A percentile compares a stretch with the other conserved stretches of the same genome.
phyloP scores from a whole-genome alignment of 2,113 vertebrate species.

The Nymphicus hollandicus region DNA sequence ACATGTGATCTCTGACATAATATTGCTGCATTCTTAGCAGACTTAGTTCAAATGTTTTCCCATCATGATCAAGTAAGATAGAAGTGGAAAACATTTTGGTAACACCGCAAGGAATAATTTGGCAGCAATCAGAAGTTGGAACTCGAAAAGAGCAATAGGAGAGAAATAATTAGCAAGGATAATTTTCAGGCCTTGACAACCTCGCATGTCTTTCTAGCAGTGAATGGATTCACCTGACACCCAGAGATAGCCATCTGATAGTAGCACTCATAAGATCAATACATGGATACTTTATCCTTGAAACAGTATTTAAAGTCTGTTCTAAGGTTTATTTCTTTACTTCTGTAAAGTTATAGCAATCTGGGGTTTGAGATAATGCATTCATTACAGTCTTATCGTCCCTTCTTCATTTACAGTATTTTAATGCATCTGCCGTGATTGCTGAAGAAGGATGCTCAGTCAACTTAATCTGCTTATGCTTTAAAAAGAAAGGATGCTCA shows the following conservation, averaged over 20 bases:
- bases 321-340: constrained; percentile 36
- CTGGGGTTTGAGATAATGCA: constrained; percentile 38
- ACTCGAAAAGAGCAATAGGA: neutral
- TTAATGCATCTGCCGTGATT: neutral
- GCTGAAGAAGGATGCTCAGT: neutral
- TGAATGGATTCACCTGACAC: constrained; percentile 31
- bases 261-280: constrained; percentile 57
- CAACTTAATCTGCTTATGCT: constrained; percentile 28
- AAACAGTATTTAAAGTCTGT: constrained; percentile 44
- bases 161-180: constrained; percentile 50
- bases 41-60: neutral
- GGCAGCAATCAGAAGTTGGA: neutral
- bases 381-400: neutral
- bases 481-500: constrained; percentile 20
- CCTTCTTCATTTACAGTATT: constrained; percentile 13
- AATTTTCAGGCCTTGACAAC: constrained; percentile 23
- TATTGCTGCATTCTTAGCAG: neutral
- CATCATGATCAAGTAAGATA: neutral
- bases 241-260: constrained; percentile 48
- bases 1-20: neutral
- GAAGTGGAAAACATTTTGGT: neutral
- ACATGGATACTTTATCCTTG: constrained; percentile 42
- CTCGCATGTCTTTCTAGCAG: neutral
- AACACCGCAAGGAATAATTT: neutral
- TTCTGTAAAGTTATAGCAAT: constrained; percentile 25